Conservation (phyloP, 2,113 vertebrate genomes). For the Elephas maximus region DNA sequence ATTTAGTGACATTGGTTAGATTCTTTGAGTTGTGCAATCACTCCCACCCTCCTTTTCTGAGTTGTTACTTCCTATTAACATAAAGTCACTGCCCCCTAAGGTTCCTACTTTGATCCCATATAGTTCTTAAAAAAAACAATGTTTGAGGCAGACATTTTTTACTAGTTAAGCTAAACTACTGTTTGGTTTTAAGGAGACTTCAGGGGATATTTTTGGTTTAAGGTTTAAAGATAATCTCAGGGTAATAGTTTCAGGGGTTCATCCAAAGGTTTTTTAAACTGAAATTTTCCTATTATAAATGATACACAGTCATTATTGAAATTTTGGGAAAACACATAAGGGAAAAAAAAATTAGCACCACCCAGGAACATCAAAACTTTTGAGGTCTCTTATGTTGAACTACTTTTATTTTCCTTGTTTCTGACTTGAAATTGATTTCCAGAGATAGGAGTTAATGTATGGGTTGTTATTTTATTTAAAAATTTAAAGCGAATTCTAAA, state of each 20-base stretch:
- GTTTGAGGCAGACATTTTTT: not conserved
- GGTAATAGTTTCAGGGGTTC: not conserved
- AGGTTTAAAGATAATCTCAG: not conserved
- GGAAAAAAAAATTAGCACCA: not conserved
- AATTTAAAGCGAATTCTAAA: conserved; percentile 12
- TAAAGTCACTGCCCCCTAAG: not conserved
- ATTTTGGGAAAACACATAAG: not conserved
- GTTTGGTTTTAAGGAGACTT: not conserved
- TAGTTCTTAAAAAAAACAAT: not conserved
- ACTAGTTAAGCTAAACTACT: not conserved
- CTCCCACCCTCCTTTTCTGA: not conserved
- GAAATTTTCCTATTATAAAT: not conserved
- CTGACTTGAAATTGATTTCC: conserved; percentile 5
- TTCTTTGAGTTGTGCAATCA: not conserved
- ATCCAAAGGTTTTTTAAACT: not conserved
- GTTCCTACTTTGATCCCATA: not conserved
- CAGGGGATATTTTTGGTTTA: not conserved
- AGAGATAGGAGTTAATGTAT: not conserved
- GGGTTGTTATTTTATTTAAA: not conserved
- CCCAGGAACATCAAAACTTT: not conserved
- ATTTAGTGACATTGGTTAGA: not conserved
- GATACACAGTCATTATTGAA: not conserved
- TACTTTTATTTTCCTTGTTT: conserved; percentile 7
- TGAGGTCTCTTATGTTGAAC: not conserved
- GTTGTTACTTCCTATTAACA: not conserved